Evolutionary conservation across 2,797 vertebrate species (phyloP), one percentile per base, ranked within the genome.

Genomic region (Avahi laniger): DNA sequence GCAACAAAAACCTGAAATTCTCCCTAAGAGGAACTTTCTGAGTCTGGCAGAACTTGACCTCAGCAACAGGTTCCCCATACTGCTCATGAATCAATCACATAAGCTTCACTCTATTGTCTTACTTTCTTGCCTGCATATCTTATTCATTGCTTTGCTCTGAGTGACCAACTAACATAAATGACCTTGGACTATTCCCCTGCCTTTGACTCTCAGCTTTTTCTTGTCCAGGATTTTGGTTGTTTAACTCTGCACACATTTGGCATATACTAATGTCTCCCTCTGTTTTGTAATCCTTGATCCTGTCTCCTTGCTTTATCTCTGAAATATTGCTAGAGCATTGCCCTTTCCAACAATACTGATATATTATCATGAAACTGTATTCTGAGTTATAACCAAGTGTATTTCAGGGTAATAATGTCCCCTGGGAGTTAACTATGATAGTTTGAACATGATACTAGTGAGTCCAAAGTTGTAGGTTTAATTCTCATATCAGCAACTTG

Each of bases 351-450:
- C 4, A 72, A 38, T 59, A 76, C 35, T 7, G 4, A 70, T 61
- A 22, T 57, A 54, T 69, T 94, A 79, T 54, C 22, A 50, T 46
- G 67, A 79, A 61, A 50, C 67, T 93, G 22, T 61, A 83, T 91
- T 96, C 79, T 93, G 69, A 85, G 30, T 93, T 92, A 83, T 78
- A 89, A 72, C 17, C 63, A 72, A 91, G 76, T 85, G 20, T 93
- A 88, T 48, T 88, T 94, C 41, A 91, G 72, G 35, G 70, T 95
- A 97, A 83, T 76, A 84, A 85, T 93, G 61, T 12, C 46, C 38
- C 28, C 18, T 41, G 57, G 50, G 33, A 85, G 83, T 91, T 93
- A 96, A 81, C 86, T 83, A 96, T 84, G 75, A 83, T 50, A 92
- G 50, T 50, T 88, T 81, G 46, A 94, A 78, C 28, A 14, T 69